Evolutionary conservation across 1,140 invertebrate genomes (phyloP).

Genomic region (Probaryconus sp.): DNA sequence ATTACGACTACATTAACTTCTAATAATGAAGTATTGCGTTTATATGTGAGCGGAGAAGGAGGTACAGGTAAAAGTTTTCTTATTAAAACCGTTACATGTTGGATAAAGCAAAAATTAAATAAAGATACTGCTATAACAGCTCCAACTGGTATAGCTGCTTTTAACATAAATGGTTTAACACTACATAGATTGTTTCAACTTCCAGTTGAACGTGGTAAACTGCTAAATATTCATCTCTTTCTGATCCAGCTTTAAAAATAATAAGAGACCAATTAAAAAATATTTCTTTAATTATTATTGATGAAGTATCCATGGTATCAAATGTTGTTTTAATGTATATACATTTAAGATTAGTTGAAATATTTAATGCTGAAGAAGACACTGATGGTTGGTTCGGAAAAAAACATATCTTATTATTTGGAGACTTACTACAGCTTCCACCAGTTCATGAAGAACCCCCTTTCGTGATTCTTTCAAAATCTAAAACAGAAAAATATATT

Average conservation of each 20-base stretch:
- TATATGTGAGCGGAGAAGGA: slow-evolving; percentile 54
- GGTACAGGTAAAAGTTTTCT: slow-evolving; percentile 61
- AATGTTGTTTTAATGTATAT: slow-evolving; percentile 52
- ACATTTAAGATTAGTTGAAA: slow-evolving; percentile 36
- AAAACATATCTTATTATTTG: slow-evolving; percentile 10
- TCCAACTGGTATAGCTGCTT: slow-evolving; percentile 1
- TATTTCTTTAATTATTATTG: slow-evolving; percentile 56
- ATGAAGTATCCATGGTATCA: slow-evolving; percentile 64
- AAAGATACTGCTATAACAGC: slow-evolving; percentile 34
- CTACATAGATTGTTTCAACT: slow-evolving; percentile 62
- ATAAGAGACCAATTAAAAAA: slow-evolving; percentile 1
- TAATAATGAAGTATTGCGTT: slow-evolving; percentile 21
- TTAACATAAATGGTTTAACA: slow-evolving; percentile 60
- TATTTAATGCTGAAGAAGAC: slow-evolving; percentile 33
- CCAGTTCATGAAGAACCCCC: slow-evolving; percentile 11
- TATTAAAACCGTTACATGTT: slow-evolving; percentile 46
- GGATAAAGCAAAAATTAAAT: slow-evolving; percentile 31
- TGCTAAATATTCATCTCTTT: slow-evolving; percentile 53
- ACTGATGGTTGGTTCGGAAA: slow-evolving; percentile 18
- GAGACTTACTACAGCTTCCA: slow-evolving; percentile 9
- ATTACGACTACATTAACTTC: slow-evolving; percentile 29
- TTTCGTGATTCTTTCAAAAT: background rate
- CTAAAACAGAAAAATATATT: slow-evolving; percentile 3
- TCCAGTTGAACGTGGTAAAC: slow-evolving; percentile 42
- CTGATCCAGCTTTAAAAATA: slow-evolving; percentile 43